Percentiles rank a stretch among this genome's conserved stretches.
Evolutionary conservation across 2,797 vertebrate genomes (phyloP).

Genomic region (Argyrosomus regius): DNA sequence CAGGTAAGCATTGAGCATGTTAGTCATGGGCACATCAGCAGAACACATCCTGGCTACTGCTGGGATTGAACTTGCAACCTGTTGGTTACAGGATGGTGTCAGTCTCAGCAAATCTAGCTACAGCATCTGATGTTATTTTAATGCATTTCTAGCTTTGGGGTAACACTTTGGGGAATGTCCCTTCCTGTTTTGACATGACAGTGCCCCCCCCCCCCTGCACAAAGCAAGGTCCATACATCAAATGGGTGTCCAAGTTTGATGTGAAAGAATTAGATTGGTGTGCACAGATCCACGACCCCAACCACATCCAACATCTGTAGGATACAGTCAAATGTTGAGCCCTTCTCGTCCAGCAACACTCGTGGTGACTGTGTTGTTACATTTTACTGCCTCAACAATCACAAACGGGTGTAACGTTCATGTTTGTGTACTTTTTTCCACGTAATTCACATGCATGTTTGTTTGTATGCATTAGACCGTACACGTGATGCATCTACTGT

Average conservation of each 20-base stretch:
- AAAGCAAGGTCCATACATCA: neutral
- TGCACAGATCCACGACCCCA: neutral
- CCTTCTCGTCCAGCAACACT: neutral
- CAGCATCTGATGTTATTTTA: neutral
- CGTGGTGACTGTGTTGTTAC: neutral
- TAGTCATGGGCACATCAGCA: neutral
- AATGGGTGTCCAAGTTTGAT: neutral
- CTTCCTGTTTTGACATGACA: neutral
- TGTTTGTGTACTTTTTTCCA: conserved; percentile 8
- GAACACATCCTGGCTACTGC: neutral
- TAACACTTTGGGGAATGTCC: no score
- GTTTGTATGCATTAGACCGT: conserved; percentile 16
- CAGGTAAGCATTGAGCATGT: neutral
- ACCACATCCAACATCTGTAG: neutral
- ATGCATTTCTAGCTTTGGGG: neutral
- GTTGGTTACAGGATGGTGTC: conserved; percentile 14
- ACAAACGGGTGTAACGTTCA: neutral
- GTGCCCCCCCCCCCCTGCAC: neutral
- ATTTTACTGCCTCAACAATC: neutral
- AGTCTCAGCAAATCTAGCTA: neutral
- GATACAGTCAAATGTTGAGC: neutral
- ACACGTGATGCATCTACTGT: conserved; percentile 40
- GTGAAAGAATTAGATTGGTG: neutral
- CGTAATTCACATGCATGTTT: conserved; percentile 14
- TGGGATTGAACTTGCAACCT: conserved; percentile 1